These are phyloP conservation scores for Raja brachyura DNA, from an alignment of 2,113 vertebrate genomes.

Conservation along the genomic window DNA sequence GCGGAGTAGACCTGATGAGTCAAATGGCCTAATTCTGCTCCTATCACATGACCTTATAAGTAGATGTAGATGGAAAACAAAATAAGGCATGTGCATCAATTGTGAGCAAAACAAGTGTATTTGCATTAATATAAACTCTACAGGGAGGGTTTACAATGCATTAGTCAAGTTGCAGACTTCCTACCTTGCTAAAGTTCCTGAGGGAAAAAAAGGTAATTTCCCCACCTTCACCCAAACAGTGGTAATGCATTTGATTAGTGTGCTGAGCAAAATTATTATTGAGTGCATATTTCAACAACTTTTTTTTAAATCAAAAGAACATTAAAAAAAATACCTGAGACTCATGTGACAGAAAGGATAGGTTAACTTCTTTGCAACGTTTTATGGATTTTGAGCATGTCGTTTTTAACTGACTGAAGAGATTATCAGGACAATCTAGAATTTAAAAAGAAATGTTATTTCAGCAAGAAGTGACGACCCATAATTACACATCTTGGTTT, in stretches of 20 bases:
- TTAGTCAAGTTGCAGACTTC: not conserved
- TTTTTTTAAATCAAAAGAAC: constrained; percentile 22
- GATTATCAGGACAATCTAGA: constrained; percentile 78
- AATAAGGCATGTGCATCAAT: not conserved
- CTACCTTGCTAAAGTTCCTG: not conserved
- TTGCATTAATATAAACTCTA: not conserved
- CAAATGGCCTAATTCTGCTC: no score
- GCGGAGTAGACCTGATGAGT: no score
- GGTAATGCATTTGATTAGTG: not conserved
- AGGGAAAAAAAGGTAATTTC: not conserved
- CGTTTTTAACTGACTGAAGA: constrained; percentile 83
- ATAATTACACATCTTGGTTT: not conserved
- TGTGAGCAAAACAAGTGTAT: not conserved
- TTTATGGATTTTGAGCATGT: constrained; percentile 77
- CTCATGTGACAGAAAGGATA: constrained; percentile 84
- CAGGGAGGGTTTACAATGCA: not conserved
- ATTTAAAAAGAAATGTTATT: constrained; percentile 13
- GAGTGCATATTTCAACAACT: not conserved
- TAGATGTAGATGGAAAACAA: not conserved
- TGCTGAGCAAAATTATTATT: not conserved
- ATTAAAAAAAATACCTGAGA: constrained; percentile 64
- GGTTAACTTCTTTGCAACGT: constrained; percentile 85
- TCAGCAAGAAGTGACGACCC: not conserved
- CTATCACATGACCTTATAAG: no score
- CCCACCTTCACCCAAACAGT: not conserved